These are phyloP conservation scores for Apodemia zela DNA, from an alignment of 2,888 invertebrate species.

Conservation along the genomic window DNA sequence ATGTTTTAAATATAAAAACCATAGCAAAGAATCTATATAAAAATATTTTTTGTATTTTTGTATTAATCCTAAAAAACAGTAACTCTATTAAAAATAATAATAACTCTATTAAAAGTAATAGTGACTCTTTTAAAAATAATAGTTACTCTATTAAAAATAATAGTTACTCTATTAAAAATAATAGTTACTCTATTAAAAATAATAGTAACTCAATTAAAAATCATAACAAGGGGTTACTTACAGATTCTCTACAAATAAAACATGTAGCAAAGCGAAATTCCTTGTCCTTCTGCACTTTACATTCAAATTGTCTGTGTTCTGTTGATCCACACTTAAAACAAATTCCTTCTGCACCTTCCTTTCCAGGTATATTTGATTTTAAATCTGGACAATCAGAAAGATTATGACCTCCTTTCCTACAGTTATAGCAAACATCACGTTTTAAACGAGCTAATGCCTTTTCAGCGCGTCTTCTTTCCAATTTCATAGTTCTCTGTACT, in stretches of 20 bases:
- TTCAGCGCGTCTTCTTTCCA: constrained; percentile 86
- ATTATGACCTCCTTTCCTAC: constrained; percentile 88
- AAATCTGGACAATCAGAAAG: constrained; percentile 90
- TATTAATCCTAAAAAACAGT: too few species aligned
- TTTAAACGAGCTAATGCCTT: constrained; percentile 84
- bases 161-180: too few species aligned
- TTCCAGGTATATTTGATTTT: constrained; percentile 71
- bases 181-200: too few species aligned
- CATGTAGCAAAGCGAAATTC: constrained; percentile 91
- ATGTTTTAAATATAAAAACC: too few species aligned
- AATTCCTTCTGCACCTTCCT: constrained; percentile 81
- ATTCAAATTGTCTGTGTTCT: constrained; percentile 89
- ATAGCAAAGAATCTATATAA: too few species aligned
- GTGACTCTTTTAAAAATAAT: too few species aligned
- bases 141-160: too few species aligned
- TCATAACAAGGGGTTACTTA: constrained; percentile 40
- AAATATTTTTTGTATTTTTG: too few species aligned
- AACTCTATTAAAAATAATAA: too few species aligned
- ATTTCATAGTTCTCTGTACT: constrained; percentile 83
- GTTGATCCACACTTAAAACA: constrained; percentile 95
- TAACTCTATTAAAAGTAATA: too few species aligned
- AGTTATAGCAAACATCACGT: constrained; percentile 89
- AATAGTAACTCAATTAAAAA: neutral
- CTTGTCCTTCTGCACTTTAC: constrained; percentile 83
- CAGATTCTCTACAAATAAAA: constrained; percentile 91